Evolutionary conservation across 1,140 invertebrate species (phyloP), one percentile per base, ranked within the genome.

Genomic region (Harlomillsia oculata): DNA sequence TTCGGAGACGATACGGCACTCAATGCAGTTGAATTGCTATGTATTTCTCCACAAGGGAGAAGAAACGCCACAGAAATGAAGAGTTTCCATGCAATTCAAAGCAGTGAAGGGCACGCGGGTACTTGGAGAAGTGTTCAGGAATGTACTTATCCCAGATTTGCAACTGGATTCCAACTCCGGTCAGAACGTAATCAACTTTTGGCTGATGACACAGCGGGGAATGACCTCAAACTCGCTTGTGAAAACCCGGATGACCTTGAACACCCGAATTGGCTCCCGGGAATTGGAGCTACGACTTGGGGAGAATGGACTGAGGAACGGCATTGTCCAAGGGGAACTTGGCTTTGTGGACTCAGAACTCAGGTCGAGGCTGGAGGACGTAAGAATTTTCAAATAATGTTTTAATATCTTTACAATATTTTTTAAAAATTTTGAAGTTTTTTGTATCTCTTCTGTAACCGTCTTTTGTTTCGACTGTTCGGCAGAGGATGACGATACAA

Each of bases 1-100:
- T 41, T 56, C 29, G 50, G 18, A 11, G 63, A 65, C 36, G 63
- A 65, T 30, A 56, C 58, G 3, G 63, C 56, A 14, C 44, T 65
- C 2, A 65, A 65, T 41, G 59, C 41, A 5, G 46, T 65, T 37
- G 25, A 46, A 26, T 37, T 65, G 1, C 18, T 57, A 3, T 60
- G 59, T 14, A 48, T 48, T 14, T 49, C 44, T n/a, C 32, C 32
- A 5, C 18, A 25, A 0, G 54, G 44, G n/a, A 13, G 37, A 14
- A 25, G 28, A 29, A 46, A 34, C 18, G 16, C 41, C 5, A n/a
- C 41, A 3, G 20, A 60, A 16, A 16, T 30, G 11, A 25, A 44
- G 14, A 37, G 20, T 9, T 57, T 51, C 16, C 23, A 25, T 8
- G 37, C 48, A 4, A 57, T 62, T 36, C 43, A 34, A 25, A 62